Base-by-base conservation (phyloP, 1,140 invertebrate species). In the Diuraphis noxia region DNA sequence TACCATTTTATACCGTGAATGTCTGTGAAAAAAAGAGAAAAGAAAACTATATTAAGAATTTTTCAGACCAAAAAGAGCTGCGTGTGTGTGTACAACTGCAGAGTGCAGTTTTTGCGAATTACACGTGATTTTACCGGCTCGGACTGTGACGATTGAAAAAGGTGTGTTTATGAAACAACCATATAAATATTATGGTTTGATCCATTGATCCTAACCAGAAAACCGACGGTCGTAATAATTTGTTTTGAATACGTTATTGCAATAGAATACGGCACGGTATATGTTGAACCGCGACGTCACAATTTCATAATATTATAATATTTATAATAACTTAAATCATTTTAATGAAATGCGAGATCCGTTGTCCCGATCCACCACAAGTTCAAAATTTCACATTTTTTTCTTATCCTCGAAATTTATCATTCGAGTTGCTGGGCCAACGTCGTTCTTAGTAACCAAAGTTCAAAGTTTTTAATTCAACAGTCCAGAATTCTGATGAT, bases 41-140 rank as follows among this genome's bases (percentile, higher is more conserved):
- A 84, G 30, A 84, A 84, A 84, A 43, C 30, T 30, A 84, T 30
- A 84, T 84, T 43, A 43, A 84, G 43, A n/a, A 43, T 43, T 84
- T 84, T 82, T 41, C 17, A 43, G 5, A 84, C 40, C 17, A 84
- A n/a, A 9, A 41, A 9, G 0, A 30, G n/a, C 23, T 30, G 10
- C 38, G 38, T 82, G n/a, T 82, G n/a, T 82, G 38, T 4, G 10
- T 13, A 63, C 30, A n/a, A 63, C 9, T 63, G 30, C 8, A 56
- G 25, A 30, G 7, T 30, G 52, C 10, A 63, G 56, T 63, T 82
- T 41, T 82, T 41, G 25, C 23, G 81, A 82, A 41, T 82, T 82
- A 81, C 36, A 63, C 30, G 30, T 4, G 34, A 38, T 81, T 81
- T 23, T 30, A 63, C 30, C 30, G 30, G 81, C 30, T 86, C 34